These are phyloP conservation scores for Gadopsis bispinosus DNA, from an alignment of 2,797 vertebrate genomes.

Conservation along the genomic window DNA sequence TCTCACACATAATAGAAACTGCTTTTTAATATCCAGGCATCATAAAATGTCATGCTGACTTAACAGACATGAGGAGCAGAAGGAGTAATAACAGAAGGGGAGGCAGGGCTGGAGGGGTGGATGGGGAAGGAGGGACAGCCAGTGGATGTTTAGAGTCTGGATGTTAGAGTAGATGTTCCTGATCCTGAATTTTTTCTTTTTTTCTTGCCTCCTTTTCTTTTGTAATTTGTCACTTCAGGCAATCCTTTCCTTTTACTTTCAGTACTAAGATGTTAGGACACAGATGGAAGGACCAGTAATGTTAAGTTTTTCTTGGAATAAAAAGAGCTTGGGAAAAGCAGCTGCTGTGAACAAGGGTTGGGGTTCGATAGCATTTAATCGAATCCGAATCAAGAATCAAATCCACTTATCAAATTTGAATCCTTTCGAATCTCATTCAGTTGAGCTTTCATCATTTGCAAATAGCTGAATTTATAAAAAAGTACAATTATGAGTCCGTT, in stretches of 20 bases:
- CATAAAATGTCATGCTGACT: slow-evolving; percentile 87
- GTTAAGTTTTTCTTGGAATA: not conserved
- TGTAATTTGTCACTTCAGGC: not conserved
- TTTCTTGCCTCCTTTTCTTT: slow-evolving; percentile 25
- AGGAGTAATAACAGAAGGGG: slow-evolving; percentile 82
- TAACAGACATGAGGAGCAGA: slow-evolving; percentile 83
- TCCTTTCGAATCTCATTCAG: not conserved
- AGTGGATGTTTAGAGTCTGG: slow-evolving; percentile 43
- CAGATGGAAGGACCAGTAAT: slow-evolving; percentile 13
- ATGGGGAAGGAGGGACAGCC: slow-evolving; percentile 23
- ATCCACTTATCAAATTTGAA: not conserved
- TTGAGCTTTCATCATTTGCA: not conserved
- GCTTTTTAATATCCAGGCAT: slow-evolving; percentile 87
- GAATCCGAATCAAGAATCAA: not conserved
- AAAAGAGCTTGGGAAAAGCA: slow-evolving; percentile 1
- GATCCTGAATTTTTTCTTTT: slow-evolving; percentile 42
- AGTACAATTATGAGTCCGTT: too few species aligned
- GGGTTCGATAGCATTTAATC: not conserved
- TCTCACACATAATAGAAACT: slow-evolving; percentile 85
- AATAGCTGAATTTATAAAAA: not conserved
- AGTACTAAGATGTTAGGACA: slow-evolving; percentile 7
- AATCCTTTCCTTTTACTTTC: slow-evolving; percentile 16
- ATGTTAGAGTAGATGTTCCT: not conserved
- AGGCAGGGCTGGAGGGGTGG: slow-evolving; percentile 35
- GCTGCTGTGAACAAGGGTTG: not conserved